Conservation (phyloP, 2,888 invertebrate species). For the Agrilus mali region DNA sequence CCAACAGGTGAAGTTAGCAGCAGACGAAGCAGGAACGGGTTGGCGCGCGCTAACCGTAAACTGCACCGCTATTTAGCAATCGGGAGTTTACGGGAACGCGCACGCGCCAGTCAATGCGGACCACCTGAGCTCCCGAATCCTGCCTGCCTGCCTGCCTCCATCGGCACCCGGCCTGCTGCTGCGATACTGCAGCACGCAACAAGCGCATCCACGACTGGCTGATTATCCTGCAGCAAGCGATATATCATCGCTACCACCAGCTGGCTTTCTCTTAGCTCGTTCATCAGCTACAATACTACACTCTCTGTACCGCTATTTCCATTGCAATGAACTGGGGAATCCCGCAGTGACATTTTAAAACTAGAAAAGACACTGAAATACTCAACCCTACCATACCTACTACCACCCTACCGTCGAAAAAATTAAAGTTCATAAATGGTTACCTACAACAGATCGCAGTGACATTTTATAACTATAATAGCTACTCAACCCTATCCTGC, state of each 20-base stretch:
- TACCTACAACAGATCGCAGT: too few species aligned
- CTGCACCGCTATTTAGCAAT: slow-evolving; percentile 15
- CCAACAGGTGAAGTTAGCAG: slow-evolving; percentile 8
- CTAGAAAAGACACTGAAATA: too few species aligned
- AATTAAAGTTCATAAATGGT: too few species aligned
- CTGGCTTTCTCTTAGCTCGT: too few species aligned
- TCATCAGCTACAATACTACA: not conserved
- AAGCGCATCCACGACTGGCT: slow-evolving; percentile 21
- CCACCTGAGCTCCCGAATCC: slow-evolving; percentile 22
- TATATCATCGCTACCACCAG: slow-evolving; percentile 6
- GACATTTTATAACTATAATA: too few species aligned
- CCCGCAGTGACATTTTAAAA: too few species aligned
- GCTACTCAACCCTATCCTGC: too few species aligned
- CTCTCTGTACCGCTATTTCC: slow-evolving; percentile 5
- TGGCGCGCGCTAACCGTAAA: slow-evolving; percentile 20
- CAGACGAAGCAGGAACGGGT: slow-evolving; percentile 14
- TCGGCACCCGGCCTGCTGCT: too few species aligned
- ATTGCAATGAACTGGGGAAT: slow-evolving; percentile 1
- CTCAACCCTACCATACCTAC: too few species aligned
- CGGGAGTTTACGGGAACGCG: slow-evolving; percentile 17
- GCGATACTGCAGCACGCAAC: slow-evolving; percentile 23
- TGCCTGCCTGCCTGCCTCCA: too few species aligned
- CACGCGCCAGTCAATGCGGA: slow-evolving; percentile 30
- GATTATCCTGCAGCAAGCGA: slow-evolving; percentile 16
- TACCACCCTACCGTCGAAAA: too few species aligned